Conservation (phyloP, 1,140 invertebrate species). For the Calephelis nemesis region DNA sequence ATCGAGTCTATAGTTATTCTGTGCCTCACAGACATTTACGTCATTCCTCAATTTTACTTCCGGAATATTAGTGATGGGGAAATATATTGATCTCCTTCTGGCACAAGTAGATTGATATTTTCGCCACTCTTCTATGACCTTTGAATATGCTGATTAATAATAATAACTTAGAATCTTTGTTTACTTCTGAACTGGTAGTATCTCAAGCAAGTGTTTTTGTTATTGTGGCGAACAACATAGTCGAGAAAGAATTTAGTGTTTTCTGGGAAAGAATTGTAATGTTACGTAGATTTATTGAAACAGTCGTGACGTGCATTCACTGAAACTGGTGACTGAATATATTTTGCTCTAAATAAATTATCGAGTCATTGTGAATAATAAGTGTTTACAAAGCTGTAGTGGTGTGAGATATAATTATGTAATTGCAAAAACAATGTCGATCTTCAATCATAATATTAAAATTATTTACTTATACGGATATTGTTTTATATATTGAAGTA, state of each 20-base stretch:
- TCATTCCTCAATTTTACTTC: conserved; percentile 39
- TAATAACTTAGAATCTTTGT: conserved; percentile 75
- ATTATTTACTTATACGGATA: conserved; percentile 29
- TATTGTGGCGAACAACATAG: conserved; percentile 62
- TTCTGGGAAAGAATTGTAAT: conserved; percentile 14
- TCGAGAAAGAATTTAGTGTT: conserved; percentile 26
- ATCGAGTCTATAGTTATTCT: no score
- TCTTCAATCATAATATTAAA: conserved; percentile 31
- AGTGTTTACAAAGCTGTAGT: conserved; percentile 53
- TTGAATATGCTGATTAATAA: conserved; percentile 75
- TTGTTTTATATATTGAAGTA: conserved; percentile 41
- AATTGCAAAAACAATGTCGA: conserved; percentile 51
- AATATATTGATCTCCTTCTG: conserved; percentile 45
- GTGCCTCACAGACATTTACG: background rate
- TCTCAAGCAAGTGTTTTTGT: conserved; percentile 74
- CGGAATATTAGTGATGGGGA: conserved; percentile 35
- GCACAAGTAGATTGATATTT: conserved; percentile 32
- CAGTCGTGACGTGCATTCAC: background rate
- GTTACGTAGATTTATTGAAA: background rate
- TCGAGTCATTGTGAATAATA: conserved; percentile 73
- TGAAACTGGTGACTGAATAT: background rate
- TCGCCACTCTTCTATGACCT: conserved; percentile 65
- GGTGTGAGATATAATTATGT: conserved; percentile 61
- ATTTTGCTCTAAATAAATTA: conserved; percentile 52
- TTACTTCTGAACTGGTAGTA: conserved; percentile 66